Base-by-base conservation (phyloP, 2,888 invertebrate species). In the Sepioteuthis lessoniana region DNA sequence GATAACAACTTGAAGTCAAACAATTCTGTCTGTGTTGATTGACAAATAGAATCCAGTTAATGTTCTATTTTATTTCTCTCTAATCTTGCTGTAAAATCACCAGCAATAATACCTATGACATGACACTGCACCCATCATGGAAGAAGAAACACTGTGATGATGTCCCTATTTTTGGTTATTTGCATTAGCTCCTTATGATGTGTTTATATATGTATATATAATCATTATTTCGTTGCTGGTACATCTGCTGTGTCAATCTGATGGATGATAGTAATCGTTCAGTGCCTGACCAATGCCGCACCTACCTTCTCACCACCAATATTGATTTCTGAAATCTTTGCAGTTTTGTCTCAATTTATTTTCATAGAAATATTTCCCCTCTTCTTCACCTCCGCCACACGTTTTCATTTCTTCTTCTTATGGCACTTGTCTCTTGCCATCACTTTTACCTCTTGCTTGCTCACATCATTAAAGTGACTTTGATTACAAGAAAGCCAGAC, bases 401-500 rank as follows among this genome's bases (percentile, higher is more conserved):
- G 31, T 60, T 60, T 25, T 60, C 28, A 60, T 60, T 60, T 60
- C 31, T 60, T 60, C 31, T 60, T 60, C 60, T 31, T 1, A 31
- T 31, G 31, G 10, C 60, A 60, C 31, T 60, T 60, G 28, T 60
- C 28, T 31, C 60, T 60, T 31, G 31, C 47, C 47, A 47, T 47
- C 47, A 47, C 47, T 47, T 47, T 47, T 47, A 47, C 47, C 19
- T 47, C 13, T 47, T 47, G 47, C 47, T 47, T 60, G 60, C 31
- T 60, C 60, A 60, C 31, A 60, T 31, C 60, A 60, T 60, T 60
- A 76, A 10, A n/a, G 76, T 76, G 76, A 35, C 76, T 76, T 76
- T 76, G 76, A 76, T 76, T 76, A 76, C 76, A 76, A 76, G n/a
- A 76, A 76, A 76, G 76, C 76, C 76, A 76, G 76, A 76, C 76